Evolutionary conservation across 2,113 vertebrate genomes (phyloP), one percentile per base, ranked within the genome.

Genomic region (Brevimyrus niger): DNA sequence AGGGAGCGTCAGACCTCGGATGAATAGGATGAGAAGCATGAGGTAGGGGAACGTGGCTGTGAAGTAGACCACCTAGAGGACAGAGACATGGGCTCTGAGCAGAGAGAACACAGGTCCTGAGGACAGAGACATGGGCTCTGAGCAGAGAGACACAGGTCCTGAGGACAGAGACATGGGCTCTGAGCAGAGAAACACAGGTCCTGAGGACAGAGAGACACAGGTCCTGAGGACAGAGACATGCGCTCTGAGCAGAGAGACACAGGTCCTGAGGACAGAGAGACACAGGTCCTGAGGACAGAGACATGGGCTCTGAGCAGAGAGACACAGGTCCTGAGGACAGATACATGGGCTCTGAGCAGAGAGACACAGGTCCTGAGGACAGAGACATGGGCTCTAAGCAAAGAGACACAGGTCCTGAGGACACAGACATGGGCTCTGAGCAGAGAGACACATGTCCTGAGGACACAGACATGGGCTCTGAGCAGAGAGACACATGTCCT

Each of bases 21-120:
- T 58, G 87, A 96, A 95, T 47, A 96, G 93, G 91, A 96, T 92
- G 88, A 96, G 1, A 23, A 96, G 91, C 93, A 96, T 92, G 89
- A 96, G 46, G 90, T 96, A 96, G 17, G 96, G 96, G 85, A 96
- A 94, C 0, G 94, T 95, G 1, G 94, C 95, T 4, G 96, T 96
- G 90, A 96, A 93, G 92, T 96, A 96, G 23, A 96, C 95, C 21
- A 95, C 95, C 96, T 96, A 35, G 3, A 31, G 85, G 73, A 92
- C 11, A 91, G 9, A 86, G n/a, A 91, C 23, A 89, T 0, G 11
- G 50, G 85, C 31, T 27, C 50, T 86, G 48, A 53, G 47, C 15
- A 83, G 3, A 15, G 31, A 73, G 27, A 73, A 73, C 27, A 73
- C 1, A 2, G 13, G 69, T 2, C 1, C 11, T 73, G 9, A 69